Conservation (phyloP, 2,888 invertebrate species). For the Oscheius sp. region DNA sequence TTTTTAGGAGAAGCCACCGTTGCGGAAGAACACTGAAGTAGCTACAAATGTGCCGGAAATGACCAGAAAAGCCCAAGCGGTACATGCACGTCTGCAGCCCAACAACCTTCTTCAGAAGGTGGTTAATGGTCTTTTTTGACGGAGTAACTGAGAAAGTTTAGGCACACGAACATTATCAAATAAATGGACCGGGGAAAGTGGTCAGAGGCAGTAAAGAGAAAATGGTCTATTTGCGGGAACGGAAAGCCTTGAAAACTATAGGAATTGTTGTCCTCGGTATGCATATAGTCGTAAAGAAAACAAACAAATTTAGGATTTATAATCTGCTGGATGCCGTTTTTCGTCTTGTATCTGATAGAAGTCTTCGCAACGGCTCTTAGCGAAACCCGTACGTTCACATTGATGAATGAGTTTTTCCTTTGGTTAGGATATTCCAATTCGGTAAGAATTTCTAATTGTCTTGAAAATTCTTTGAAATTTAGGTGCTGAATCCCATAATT, state of each 20-base stretch:
- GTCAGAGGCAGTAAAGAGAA: conserved; percentile 72
- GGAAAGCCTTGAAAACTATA: conserved; percentile 73
- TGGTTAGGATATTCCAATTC: conserved; percentile 75
- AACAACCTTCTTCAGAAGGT: conserved; percentile 56
- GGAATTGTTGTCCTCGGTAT: conserved; percentile 72
- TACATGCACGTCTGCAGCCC: conserved; percentile 61
- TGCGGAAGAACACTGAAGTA: conserved; percentile 61
- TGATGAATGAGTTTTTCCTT: conserved; percentile 72
- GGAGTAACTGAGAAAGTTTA: conserved; percentile 27
- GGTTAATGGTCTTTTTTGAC: background rate
- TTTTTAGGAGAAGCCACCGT: conserved; percentile 48
- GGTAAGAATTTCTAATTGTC: conserved; percentile 42
- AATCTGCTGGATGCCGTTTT: conserved; percentile 75
- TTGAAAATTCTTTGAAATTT: conserved; percentile 2
- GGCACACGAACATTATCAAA: conserved; percentile 67
- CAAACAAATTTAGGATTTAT: conserved; percentile 70
- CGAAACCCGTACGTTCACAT: conserved; percentile 50
- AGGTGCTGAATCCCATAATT: conserved; percentile 73
- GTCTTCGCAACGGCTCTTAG: conserved; percentile 58
- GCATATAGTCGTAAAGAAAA: background rate
- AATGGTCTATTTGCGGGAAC: conserved; percentile 71
- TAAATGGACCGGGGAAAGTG: conserved; percentile 67
- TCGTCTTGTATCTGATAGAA: conserved; percentile 73
- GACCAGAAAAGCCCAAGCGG: conserved; percentile 51
- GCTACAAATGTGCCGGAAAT: conserved; percentile 45